Base-by-base conservation (phyloP, 1,140 invertebrate species). In the Halesus radiatus region DNA sequence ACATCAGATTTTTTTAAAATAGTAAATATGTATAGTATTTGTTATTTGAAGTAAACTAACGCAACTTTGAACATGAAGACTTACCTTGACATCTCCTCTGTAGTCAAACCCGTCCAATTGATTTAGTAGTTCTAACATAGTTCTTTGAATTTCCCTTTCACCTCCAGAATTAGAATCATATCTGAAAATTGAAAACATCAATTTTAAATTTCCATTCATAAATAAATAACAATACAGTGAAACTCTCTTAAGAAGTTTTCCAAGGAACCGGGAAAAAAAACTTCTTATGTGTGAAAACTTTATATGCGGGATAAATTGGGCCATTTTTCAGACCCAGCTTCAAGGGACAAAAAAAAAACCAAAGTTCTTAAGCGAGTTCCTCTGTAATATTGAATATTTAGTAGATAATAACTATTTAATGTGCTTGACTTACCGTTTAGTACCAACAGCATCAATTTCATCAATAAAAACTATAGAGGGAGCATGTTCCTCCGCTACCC, bases 401-500 rank as follows among this genome's bases (percentile, higher is more conserved):
- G n/a, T 18, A 56, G 4, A 56, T 56, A 56, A 56, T 18, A 6
- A 20, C 54, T 1, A 56, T 22, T n/a, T n/a, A 56, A 20, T 18
- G 10, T 56, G n/a, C n/a, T 56, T 56, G 7, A 50, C 50, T 70
- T 87, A 90, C 89, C 98, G 93, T 91, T 99, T 99, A 22, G 99
- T 99, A 70, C 99, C 99, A 50, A 99, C 97, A 80, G 99, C 99
- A 92, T 99, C 99, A 85, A 99, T 99, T 93, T 99, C 99, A 92
- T 99, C 99, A 87, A 99, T 99, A 87, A 99, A 99, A 1, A 99
- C 98, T 89, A 99, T 99, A 1, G 98, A 99, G 7, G 99, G 98
- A 1, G 98, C 98, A 92, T 99, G 98, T 88, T 99, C 98, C 87
- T 99, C 98, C 22, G 99, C 98, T 8, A 99, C 98, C 85, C 98